These are phyloP conservation scores for Drosophila emarginata DNA, from an alignment of 2,888 invertebrate genomes.

Conservation along the genomic window DNA sequence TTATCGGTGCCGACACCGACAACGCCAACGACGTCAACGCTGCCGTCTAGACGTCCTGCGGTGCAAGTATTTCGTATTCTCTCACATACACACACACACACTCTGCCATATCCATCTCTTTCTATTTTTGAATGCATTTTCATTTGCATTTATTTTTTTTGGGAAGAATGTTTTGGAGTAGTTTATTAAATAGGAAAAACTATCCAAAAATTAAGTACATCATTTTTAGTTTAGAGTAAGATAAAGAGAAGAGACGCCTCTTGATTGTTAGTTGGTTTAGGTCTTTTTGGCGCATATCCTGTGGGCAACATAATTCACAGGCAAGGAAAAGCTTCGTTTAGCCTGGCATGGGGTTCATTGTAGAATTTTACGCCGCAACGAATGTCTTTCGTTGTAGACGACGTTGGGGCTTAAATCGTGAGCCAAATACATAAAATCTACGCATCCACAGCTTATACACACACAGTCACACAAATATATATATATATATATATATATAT, in stretches of 20 bases:
- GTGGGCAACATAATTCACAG: constrained; percentile 71
- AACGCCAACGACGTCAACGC: constrained; percentile 48
- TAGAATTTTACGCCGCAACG: constrained; percentile 71
- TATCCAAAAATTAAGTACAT: constrained; percentile 68
- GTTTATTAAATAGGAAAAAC: constrained; percentile 69
- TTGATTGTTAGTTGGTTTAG: constrained; percentile 47
- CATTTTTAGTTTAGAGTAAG: constrained; percentile 51
- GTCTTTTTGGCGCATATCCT: constrained; percentile 73
- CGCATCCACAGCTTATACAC: constrained; percentile 46
- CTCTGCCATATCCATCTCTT: background rate
- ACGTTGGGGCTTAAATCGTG: constrained; percentile 61
- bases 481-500: constrained; percentile 29
- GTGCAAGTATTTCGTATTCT: constrained; percentile 53
- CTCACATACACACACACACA: background rate
- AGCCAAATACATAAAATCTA: constrained; percentile 69
- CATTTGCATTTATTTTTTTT: constrained; percentile 51
- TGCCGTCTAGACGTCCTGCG: constrained; percentile 75
- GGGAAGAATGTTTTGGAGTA: constrained; percentile 53
- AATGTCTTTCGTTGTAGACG: constrained; percentile 48
- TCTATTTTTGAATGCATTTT: constrained; percentile 31
- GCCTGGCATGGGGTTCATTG: constrained; percentile 42
- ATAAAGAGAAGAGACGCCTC: background rate
- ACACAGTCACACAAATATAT: constrained; percentile 15
- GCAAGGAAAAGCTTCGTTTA: constrained; percentile 45
- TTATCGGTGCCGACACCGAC: constrained; percentile 65